Evolutionary conservation across 2,113 vertebrate species (phyloP).

Genomic region (Rattus rattus): DNA sequence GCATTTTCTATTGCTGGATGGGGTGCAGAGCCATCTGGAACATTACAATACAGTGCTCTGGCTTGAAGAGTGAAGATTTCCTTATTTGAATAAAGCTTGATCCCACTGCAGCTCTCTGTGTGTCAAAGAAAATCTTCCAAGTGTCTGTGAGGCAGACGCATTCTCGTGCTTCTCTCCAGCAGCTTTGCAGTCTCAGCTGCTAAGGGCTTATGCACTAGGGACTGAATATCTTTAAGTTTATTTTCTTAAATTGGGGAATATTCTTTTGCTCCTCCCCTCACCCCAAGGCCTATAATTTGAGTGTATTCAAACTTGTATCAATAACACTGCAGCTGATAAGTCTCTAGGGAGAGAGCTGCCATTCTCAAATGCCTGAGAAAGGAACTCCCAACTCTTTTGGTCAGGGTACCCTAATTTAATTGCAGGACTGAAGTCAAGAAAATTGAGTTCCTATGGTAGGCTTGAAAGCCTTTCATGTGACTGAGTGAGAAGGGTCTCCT

Average conservation of each 20-base stretch:
- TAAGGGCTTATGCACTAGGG: neutral
- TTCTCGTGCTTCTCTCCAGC: neutral
- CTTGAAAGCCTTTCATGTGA: neutral
- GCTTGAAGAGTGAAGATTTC: neutral
- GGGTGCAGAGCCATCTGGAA: neutral
- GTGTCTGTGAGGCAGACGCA: neutral
- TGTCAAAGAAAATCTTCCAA: neutral
- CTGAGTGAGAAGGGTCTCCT: neutral
- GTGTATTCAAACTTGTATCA: neutral
- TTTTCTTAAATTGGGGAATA: neutral
- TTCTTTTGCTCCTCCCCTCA: neutral
- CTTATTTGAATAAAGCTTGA: neutral
- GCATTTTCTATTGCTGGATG: neutral
- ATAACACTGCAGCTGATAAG: neutral
- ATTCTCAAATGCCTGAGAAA: neutral
- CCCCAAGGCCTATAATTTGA: neutral
- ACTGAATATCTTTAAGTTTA: neutral
- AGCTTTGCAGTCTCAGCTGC: neutral
- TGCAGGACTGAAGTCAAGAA: neutral
- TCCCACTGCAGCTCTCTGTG: neutral
- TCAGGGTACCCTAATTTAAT: neutral
- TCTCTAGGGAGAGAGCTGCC: neutral
- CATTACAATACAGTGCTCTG: neutral
- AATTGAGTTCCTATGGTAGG: neutral
- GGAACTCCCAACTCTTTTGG: neutral